A percentile compares a stretch with the other conserved stretches of the same genome.
phyloP scores from a whole-genome alignment of 2,888 invertebrate genomes.

The Yponomeuta cagnagella region DNA sequence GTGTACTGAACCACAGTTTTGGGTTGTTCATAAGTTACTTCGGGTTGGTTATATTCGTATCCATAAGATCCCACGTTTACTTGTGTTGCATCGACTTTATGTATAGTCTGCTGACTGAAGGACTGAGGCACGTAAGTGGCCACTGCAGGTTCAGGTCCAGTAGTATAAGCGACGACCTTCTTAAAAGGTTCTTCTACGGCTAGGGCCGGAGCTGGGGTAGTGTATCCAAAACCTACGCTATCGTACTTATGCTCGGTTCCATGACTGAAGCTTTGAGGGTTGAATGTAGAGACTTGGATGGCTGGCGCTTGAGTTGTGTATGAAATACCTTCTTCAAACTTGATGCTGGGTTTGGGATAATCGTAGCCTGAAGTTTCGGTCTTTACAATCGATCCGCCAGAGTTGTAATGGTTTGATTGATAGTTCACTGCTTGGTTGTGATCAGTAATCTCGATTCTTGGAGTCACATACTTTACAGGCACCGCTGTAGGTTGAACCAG shows the following conservation, averaged over 20 bases:
- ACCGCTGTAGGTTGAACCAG: conserved; percentile 56
- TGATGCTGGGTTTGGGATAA: conserved; percentile 51
- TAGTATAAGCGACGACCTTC: conserved; percentile 60
- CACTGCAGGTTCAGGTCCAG: conserved; percentile 49
- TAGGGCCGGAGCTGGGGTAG: conserved; percentile 39
- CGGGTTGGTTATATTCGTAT: conserved; percentile 30
- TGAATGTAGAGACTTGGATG: conserved; percentile 48
- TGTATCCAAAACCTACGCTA: conserved; percentile 47
- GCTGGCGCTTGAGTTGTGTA: conserved; percentile 51
- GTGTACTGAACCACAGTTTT: conserved; percentile 33
- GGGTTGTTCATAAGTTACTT: conserved; percentile 32
- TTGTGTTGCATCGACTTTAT: conserved; percentile 10
- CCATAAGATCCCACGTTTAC: conserved; percentile 27
- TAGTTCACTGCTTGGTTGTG: conserved; percentile 47
- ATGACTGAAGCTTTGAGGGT: conserved; percentile 51
- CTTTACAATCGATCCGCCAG: conserved; percentile 15
- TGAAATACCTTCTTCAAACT: conserved; percentile 53
- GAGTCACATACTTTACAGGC: conserved; percentile 40
- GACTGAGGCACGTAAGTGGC: conserved; percentile 25
- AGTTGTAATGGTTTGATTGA: conserved; percentile 25
- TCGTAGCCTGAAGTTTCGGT: conserved; percentile 33
- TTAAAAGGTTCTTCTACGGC: conserved; percentile 58
- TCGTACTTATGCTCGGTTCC: conserved; percentile 51
- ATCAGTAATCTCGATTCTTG: conserved; percentile 41
- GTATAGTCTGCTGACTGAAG: conserved; percentile 29